Percentiles rank a stretch among this genome's conserved stretches.
These are phyloP conservation scores for Arothron firmamentum DNA, from an alignment of 2,113 vertebrate species.

Conservation along the genomic window DNA sequence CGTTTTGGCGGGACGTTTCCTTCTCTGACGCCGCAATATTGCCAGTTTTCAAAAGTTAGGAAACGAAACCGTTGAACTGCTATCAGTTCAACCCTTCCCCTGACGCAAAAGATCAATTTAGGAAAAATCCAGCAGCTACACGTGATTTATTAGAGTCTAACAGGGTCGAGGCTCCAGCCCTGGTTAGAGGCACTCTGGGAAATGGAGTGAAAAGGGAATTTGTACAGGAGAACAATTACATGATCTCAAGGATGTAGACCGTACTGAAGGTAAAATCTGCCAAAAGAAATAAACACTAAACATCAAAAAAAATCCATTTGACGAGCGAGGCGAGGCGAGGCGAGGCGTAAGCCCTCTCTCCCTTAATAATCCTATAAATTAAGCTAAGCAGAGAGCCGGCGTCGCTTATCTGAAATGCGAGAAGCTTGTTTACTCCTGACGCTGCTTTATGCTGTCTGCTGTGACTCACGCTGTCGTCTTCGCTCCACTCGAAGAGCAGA, in stretches of 20 bases:
- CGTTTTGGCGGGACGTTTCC: slow-evolving; percentile 47
- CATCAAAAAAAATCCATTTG: not conserved
- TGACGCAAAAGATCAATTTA: not conserved
- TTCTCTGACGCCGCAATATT: slow-evolving; percentile 17
- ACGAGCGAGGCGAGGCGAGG: not conserved
- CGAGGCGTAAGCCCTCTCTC: slow-evolving; percentile 6
- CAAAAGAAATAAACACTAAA: not conserved
- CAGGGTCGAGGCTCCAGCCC: slow-evolving; percentile 25
- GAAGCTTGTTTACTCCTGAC: slow-evolving; percentile 27
- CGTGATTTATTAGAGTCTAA: slow-evolving; percentile 46
- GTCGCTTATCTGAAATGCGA: slow-evolving; percentile 18
- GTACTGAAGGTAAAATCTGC: not conserved
- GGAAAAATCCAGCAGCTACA: not conserved
- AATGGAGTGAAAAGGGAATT: slow-evolving; percentile 43
- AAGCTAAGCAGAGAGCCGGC: slow-evolving; percentile 5
- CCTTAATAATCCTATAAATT: slow-evolving; percentile 19
- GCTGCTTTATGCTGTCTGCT: slow-evolving; percentile 10
- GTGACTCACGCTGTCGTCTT: slow-evolving; percentile 29
- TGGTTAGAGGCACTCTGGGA: slow-evolving; percentile 26
- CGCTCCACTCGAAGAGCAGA: slow-evolving; percentile 11
- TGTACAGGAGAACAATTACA: not conserved
- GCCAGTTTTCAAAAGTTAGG: slow-evolving; percentile 13
- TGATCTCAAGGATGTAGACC: not conserved
- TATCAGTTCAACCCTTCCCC: too few relatives aligned
- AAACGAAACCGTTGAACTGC: slow-evolving; percentile 4